phyloP scores from a whole-genome alignment of 2,797 vertebrate species.

The Trachops cirrhosus region DNA sequence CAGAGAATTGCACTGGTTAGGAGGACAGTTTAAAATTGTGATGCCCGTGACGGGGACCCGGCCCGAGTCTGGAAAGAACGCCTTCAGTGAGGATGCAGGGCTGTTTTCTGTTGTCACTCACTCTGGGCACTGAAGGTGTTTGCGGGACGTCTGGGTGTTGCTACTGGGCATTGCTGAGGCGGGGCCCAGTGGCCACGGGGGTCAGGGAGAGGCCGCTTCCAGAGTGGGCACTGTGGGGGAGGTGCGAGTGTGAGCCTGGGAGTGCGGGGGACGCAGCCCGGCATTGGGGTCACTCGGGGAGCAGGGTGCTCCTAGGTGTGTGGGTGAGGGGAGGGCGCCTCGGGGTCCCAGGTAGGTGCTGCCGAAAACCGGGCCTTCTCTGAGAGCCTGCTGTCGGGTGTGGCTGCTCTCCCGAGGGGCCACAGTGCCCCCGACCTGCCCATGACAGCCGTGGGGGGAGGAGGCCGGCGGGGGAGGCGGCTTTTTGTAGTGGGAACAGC shows the following conservation, averaged over 20 bases:
- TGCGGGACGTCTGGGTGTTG: neutral
- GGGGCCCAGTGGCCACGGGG: neutral
- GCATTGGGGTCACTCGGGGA: neutral
- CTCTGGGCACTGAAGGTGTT: neutral
- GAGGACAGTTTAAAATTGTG: rapidly evolving
- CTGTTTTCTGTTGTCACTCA: rapidly evolving
- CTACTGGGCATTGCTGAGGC: neutral
- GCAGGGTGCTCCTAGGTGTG: neutral
- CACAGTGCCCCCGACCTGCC: no score
- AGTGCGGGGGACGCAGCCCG: neutral
- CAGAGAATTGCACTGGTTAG: rapidly evolving
- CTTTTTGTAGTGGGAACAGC: no score
- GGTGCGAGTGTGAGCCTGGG: neutral
- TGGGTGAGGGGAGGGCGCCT: no score
- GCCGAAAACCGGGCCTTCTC: no score
- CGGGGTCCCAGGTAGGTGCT: no score
- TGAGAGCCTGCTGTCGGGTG: neutral
- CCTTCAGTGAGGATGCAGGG: rapidly evolving
- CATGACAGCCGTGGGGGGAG: rapidly evolving
- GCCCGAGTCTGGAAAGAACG: neutral
- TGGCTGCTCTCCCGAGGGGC: no score
- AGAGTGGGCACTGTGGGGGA: neutral
- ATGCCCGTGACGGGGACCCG: rapidly evolving
- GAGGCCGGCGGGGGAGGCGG: no score
- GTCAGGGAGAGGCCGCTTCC: neutral